Percentiles rank a stretch among this genome's conserved stretches.
phyloP scores from a whole-genome alignment of 1,140 invertebrate species.

The Diprion similis region DNA sequence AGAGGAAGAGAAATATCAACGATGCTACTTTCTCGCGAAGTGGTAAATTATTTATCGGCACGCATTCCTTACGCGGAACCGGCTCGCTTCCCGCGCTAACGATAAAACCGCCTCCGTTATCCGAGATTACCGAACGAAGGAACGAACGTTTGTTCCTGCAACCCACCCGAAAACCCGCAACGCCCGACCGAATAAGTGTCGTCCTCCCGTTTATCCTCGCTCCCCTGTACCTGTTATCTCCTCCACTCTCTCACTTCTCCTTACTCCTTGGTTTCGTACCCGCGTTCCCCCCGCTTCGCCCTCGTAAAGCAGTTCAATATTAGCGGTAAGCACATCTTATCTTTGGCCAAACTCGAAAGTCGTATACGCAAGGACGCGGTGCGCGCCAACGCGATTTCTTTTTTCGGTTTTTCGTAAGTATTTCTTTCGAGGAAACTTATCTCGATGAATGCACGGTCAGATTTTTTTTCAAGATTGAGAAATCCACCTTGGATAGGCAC shows the following conservation, averaged over 20 bases:
- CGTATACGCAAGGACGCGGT: not conserved
- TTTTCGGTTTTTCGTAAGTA: no score
- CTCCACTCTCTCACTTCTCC: not conserved
- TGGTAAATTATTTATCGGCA: not conserved
- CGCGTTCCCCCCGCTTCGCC: not conserved
- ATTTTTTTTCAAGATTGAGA: no score
- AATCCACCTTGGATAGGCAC: no score
- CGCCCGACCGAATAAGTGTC: not conserved
- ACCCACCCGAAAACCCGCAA: not conserved
- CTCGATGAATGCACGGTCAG: no score
- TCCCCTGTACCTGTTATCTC: constrained; percentile 7
- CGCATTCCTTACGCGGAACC: not conserved
- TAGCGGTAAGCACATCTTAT: not conserved
- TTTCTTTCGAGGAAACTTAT: no score
- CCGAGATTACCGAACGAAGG: not conserved
- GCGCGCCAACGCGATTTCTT: no score
- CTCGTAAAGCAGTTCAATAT: not conserved
- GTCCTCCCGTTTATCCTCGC: not conserved
- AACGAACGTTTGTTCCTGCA: not conserved
- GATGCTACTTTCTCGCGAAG: not conserved
- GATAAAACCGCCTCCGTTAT: constrained; percentile 4
- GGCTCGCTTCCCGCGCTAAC: not conserved
- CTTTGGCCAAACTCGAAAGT: not conserved
- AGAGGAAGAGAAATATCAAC: no score
- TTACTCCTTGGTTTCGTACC: not conserved